Evolutionary conservation across 2,888 invertebrate genomes (phyloP), one percentile per base, ranked within the genome.

Genomic region (Clanis bilineata): DNA sequence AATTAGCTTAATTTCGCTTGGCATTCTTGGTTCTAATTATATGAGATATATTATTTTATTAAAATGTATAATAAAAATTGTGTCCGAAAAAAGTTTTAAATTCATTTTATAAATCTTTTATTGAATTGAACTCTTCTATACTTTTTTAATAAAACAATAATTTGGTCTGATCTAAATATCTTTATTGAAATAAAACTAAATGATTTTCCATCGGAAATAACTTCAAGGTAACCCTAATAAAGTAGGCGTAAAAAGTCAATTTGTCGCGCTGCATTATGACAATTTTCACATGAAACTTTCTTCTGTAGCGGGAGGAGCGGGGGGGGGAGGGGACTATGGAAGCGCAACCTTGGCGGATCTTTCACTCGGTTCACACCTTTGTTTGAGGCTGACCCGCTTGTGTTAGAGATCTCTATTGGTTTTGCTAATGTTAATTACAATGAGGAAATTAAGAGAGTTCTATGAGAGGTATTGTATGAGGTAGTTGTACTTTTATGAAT

Each of bases 211-310:
- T 36, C 10, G 12, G 36, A 9, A 36, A 7, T 36, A 36, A 5
- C 5, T 9, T 32, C 32, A 21, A 25, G 51, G 22, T 51, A 58
- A 18, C 58, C 58, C 58, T 58, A 55, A 70, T 65, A 66, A 67
- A 64, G 61, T 68, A 28, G 44, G 74, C 75, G 85, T 84, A 85
- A 87, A 88, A 89, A 87, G 78, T 74, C 74, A 76, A 83, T 82
- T 82, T 77, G 82, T 79, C 79, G 77, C 72, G 57, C 74, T 73
- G 84, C 85, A 82, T 81, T 89, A 88, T 88, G 88, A 82, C 82
- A 77, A 86, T 85, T 84, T 90, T 90, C 91, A 90, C 91, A 91
- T 92, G 91, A 91, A 90, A 92, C 91, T 91, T 91, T 90, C 91
- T 83, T 90, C 59, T 43, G 21, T 44, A 38, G 28, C 44, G 9